Evolutionary conservation across 2,113 vertebrate species (phyloP).

Genomic region (Grammomys surdaster): DNA sequence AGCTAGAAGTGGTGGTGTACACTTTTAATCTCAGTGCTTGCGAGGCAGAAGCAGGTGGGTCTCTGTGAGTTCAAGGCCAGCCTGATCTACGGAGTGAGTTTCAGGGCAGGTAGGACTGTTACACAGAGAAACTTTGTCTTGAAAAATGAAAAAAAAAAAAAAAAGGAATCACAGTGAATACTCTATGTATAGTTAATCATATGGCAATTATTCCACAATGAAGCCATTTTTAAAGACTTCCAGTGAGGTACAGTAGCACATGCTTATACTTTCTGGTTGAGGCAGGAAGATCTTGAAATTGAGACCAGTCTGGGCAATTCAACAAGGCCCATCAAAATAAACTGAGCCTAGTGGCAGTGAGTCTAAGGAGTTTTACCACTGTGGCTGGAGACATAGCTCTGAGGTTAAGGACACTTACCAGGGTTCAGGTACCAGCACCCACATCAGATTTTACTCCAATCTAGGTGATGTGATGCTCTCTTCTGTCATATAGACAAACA

Average conservation of each 20-base stretch:
- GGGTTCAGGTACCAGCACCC: not conserved
- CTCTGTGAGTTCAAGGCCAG: not conserved
- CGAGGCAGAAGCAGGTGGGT: not conserved
- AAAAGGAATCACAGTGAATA: not conserved
- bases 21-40: not conserved
- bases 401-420: not conserved
- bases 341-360: not conserved
- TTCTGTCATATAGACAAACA: not conserved
- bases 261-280: not conserved
- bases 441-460: not conserved
- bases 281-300: not conserved
- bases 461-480: not conserved
- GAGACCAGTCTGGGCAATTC: not conserved
- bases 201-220: not conserved
- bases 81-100: not conserved
- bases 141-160: no score
- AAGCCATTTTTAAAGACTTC: not conserved
- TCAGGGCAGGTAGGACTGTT: not conserved
- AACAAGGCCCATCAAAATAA: not conserved
- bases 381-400: not conserved
- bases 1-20: not conserved
- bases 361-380: slow-evolving; percentile 15
- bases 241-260: not conserved
- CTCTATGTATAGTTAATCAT: not conserved
- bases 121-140: not conserved